Evolutionary conservation across 2,888 invertebrate genomes (phyloP), one percentile per base, ranked within the genome.

Genomic region (Amphipyra berbera): DNA sequence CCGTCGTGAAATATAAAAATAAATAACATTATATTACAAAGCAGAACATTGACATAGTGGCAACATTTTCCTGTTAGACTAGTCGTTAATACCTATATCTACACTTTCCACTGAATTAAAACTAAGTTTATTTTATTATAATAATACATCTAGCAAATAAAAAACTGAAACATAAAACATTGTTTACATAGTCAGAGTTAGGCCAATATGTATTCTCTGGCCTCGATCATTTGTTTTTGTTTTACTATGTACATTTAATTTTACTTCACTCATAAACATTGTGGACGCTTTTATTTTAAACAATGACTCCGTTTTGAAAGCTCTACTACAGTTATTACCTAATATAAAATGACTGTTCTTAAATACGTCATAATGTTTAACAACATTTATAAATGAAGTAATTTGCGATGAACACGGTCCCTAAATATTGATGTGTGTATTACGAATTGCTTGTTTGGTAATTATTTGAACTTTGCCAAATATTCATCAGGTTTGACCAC

Each of bases 31-130:
- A 93, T 92, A 89, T 88, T 93, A 94, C 92, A 94, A 93, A 93
- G 92, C 92, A 90, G 90, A 91, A 93, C 89, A 91, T 91, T 89
- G 92, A 91, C 90, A 84, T 82, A 90, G 93, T 91, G 93, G 93
- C 94, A 93, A 93, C 91, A 92, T 90, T 90, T 93, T 91, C 88
- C 89, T 89, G 92, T 91, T 88, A 91, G 94, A 94, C 94, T 94
- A 94, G 94, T 90, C 85, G 86, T 91, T 91, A 90, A 89, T 90
- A 92, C 90, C 89, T 90, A 90, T 92, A 90, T 90, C 92, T 91
- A 92, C 87, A 90, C 82, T 87, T 82, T 72, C 59, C 82, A 82
- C 83, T 84, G 81, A 82, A 79, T 83, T 85, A 85, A 81, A 82
- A 81, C 82, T 88, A 88, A 84, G 78, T 79, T 75, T 76, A 69